These are phyloP conservation scores for Poecilia wingei DNA, from an alignment of 2,797 vertebrate genomes.

Conservation along the genomic window DNA sequence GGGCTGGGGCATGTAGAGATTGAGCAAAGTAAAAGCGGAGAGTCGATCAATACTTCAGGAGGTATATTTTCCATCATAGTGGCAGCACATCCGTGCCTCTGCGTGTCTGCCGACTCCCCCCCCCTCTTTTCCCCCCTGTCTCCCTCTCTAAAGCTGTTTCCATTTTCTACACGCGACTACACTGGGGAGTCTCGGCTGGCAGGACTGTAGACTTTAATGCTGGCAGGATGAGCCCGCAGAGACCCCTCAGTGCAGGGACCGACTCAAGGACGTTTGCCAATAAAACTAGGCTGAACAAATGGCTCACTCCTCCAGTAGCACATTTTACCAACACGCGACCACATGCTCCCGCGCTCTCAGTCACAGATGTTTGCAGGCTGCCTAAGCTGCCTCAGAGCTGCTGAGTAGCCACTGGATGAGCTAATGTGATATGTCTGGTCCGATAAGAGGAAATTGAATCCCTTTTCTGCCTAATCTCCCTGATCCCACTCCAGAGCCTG, in stretches of 20 bases:
- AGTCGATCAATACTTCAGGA: slow-evolving; percentile 39
- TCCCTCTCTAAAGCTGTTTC: slow-evolving; percentile 17
- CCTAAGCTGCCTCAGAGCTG: slow-evolving; percentile 63
- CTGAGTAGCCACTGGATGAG: slow-evolving; percentile 66
- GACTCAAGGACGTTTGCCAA: slow-evolving; percentile 55
- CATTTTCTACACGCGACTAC: slow-evolving; percentile 2
- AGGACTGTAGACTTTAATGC: slow-evolving; percentile 53
- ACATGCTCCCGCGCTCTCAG: slow-evolving; percentile 10
- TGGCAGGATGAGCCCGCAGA: slow-evolving; percentile 44
- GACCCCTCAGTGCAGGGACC: slow-evolving; percentile 53
- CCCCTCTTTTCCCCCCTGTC: not conserved
- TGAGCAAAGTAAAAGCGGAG: slow-evolving; percentile 24
- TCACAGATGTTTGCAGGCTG: slow-evolving; percentile 64
- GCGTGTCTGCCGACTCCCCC: slow-evolving; percentile 29
- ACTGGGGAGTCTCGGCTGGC: slow-evolving; percentile 46
- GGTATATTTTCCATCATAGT: slow-evolving; percentile 35
- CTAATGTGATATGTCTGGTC: slow-evolving; percentile 66
- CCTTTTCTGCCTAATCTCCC: slow-evolving; percentile 63
- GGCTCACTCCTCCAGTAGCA: slow-evolving; percentile 25
- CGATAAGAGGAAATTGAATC: slow-evolving; percentile 68
- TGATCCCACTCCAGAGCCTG: slow-evolving; percentile 60
- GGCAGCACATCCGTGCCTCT: slow-evolving; percentile 17
- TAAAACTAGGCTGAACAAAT: slow-evolving; percentile 64
- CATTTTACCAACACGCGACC: slow-evolving; percentile 50
- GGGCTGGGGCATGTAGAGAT: slow-evolving; percentile 19